Percentiles rank a stretch among this genome's conserved stretches.
phyloP scores from a whole-genome alignment of 2,888 invertebrate genomes.

The Cantharis rufa region DNA sequence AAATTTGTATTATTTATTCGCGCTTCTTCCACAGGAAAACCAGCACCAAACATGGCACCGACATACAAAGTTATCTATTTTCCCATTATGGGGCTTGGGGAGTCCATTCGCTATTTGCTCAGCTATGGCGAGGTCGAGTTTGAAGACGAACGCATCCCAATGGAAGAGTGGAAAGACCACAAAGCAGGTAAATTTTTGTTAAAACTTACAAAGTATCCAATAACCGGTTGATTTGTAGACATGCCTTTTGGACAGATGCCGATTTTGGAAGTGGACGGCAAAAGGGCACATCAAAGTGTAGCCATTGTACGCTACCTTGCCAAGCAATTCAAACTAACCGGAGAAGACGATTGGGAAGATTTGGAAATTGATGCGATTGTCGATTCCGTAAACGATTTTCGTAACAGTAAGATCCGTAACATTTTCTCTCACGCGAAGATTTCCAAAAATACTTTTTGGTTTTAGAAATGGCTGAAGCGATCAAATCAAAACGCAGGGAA shows the following conservation, averaged over 20 bases:
- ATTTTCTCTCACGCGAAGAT: background rate
- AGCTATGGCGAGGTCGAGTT: conserved; percentile 65
- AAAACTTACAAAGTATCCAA: background rate
- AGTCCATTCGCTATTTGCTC: conserved; percentile 66
- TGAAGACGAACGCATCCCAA: conserved; percentile 63
- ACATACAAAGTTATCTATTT: conserved; percentile 67
- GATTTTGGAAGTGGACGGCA: conserved; percentile 66
- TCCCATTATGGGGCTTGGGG: conserved; percentile 64
- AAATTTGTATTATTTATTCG: background rate
- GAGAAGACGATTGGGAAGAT: conserved; percentile 63
- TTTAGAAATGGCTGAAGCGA: conserved; percentile 50
- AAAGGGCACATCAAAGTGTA: conserved; percentile 62
- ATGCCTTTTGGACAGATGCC: conserved; percentile 70
- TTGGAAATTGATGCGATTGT: conserved; percentile 65
- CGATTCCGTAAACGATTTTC: conserved; percentile 65
- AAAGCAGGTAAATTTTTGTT: conserved; percentile 43
- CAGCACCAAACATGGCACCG: conserved; percentile 49
- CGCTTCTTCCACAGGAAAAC: background rate
- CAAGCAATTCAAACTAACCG: conserved; percentile 62
- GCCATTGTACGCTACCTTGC: conserved; percentile 68
- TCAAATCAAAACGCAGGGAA: too few species aligned
- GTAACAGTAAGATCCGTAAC: conserved; percentile 57
- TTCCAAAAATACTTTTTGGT: background rate
- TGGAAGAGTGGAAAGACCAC: conserved; percentile 45
- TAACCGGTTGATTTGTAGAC: conserved; percentile 48